Base-by-base conservation (phyloP, 1,140 invertebrate species). In the Eufriesea mexicana region DNA sequence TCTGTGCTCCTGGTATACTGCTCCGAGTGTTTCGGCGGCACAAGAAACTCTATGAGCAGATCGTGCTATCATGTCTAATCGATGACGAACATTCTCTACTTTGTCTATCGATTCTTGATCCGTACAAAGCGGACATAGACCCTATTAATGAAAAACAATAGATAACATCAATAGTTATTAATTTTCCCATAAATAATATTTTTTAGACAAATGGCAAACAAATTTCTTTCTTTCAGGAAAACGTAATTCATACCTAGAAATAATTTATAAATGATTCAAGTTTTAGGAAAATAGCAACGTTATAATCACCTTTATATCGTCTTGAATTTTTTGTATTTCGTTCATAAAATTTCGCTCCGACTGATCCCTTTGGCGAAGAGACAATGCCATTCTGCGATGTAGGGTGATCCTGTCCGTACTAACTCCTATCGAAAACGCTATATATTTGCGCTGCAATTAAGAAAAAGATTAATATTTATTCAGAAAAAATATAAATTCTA, bases 71-170 rank as follows among this genome's bases (percentile, higher is more conserved):
- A 93, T 94, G 64, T 93, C 87, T 28, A 94, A 84, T 79, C 93
- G 92, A 76, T 90, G 90, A 47, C 90, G 90, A n/a, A 91, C 91
- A 28, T 86, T 90, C 47, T 94, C 93, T 47, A 94, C 91, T 61
- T 91, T 91, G 64, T 94, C 93, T 68, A 94, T 87, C 2, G 93
- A 94, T 51, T 94, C 94, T 72, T 91, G 92, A 67, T 94, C 93
- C 71, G 89, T 91, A 84, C 93, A 94, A 72, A 93, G 84, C 25
- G 90, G 92, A 49, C 91, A 93, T 55, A 94, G 76, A 49, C 92
- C 91, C 94, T 94, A 84, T 90, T 71, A 85, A 88, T 35, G 18
- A 5, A 35, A 55, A 20, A 70, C 20, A n/a, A 25, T 16, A 68
- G 7, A 23, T 73, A 25, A 57, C n/a, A 59, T 47, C 4, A 20